Percentiles rank a stretch among this genome's conserved stretches.
Conservation (phyloP, 2,888 invertebrate species). For the Drosophila incognita region DNA sequence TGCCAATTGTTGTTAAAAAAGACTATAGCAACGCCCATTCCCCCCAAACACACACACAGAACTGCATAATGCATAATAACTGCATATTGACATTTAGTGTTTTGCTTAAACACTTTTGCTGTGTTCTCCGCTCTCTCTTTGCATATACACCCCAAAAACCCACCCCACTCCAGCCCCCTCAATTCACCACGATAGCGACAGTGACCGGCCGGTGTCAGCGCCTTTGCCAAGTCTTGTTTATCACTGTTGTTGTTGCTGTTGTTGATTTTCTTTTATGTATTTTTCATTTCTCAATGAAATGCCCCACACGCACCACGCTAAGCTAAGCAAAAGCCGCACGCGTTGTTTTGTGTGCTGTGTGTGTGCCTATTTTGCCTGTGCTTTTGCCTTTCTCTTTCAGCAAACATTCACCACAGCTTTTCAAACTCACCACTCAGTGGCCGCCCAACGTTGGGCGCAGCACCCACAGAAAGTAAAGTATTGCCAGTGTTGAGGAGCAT, state of each 20-base stretch:
- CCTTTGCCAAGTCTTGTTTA: slow-evolving; percentile 63
- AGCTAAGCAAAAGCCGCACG: slow-evolving; percentile 53
- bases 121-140: slow-evolving; percentile 19
- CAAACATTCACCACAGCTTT: slow-evolving; percentile 65
- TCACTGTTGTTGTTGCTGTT: slow-evolving; percentile 30
- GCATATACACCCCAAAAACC: slow-evolving; percentile 6
- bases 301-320: slow-evolving; percentile 47
- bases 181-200: slow-evolving; percentile 40
- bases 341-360: slow-evolving; percentile 36
- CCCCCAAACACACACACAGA: not conserved
- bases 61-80: slow-evolving; percentile 37
- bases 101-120: slow-evolving; percentile 29
- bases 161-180: slow-evolving; percentile 15
- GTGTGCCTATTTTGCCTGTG: slow-evolving; percentile 20
- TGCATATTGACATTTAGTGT: slow-evolving; percentile 39
- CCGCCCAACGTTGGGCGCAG: slow-evolving; percentile 57
- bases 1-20: slow-evolving; percentile 14
- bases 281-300: slow-evolving; percentile 76
- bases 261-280: slow-evolving; percentile 46
- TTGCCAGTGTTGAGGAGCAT: slow-evolving; percentile 36
- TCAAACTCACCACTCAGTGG: slow-evolving; percentile 57
- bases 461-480: slow-evolving; percentile 51
- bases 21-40: slow-evolving; percentile 48
- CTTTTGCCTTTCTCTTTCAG: slow-evolving; percentile 71
- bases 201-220: slow-evolving; percentile 76